These are phyloP conservation scores for Antedon mediterranea DNA, from an alignment of 53 echinoderm and acorn worm genomes.

Conservation along the genomic window DNA sequence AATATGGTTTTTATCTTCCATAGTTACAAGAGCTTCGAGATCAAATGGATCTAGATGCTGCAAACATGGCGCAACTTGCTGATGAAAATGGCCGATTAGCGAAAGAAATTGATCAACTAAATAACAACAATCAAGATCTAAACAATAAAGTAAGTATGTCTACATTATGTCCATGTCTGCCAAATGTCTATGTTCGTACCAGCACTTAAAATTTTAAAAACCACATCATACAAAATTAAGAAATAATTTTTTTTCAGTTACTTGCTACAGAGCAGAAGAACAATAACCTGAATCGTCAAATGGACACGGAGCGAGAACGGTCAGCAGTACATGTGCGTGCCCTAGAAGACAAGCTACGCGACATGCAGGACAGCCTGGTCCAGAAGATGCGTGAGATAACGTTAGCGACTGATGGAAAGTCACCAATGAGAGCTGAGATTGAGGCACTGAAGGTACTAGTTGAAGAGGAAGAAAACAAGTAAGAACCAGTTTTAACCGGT, in stretches of 20 bases:
- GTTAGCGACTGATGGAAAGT: constrained; percentile 73
- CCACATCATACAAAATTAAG: no score
- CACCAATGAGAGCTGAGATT: constrained; percentile 83
- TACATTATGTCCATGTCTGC: no score
- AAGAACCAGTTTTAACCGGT: constrained; percentile 12
- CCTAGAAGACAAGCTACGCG: constrained; percentile 71
- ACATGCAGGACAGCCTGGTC: constrained; percentile 82
- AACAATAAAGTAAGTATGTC: constrained; percentile 39
- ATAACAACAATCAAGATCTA: constrained; percentile 32
- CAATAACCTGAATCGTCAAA: constrained; percentile 33
- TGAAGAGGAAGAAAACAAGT: constrained; percentile 92
- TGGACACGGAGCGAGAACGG: constrained; percentile 49
- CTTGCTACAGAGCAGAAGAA: constrained; percentile 49
- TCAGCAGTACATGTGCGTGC: constrained; percentile 63
- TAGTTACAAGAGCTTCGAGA: constrained; percentile 85
- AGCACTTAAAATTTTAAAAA: no score
- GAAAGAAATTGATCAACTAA: constrained; percentile 47
- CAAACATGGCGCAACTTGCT: constrained; percentile 48
- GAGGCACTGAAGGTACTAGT: constrained; percentile 73
- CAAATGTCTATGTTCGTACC: no score
- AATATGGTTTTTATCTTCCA: no score
- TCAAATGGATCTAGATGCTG: constrained; percentile 75
- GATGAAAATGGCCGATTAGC: constrained; percentile 57
- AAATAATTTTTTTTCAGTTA: constrained; percentile 23
- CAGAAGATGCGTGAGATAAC: constrained; percentile 94